Conservation (phyloP, 2,797 vertebrate species). For the Podarcis siculus region DNA sequence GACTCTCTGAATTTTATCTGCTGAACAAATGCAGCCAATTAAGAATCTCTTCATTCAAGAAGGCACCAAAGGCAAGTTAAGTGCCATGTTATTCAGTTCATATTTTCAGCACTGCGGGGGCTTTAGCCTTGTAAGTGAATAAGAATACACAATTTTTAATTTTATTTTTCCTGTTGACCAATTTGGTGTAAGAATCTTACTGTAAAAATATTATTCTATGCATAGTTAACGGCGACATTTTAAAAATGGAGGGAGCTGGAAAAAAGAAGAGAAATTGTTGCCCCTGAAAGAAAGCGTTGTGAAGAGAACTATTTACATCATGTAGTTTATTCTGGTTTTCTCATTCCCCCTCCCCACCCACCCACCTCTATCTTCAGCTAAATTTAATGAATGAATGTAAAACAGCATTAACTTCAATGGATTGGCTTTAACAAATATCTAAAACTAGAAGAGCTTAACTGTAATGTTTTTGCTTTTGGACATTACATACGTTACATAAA, state of each 20-base stretch:
- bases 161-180: neutral
- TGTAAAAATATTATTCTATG: neutral
- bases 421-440: neutral
- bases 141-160: neutral
- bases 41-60: constrained; percentile 11
- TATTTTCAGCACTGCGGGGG: neutral
- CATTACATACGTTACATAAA: too few relatives aligned
- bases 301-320: neutral
- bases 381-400: neutral
- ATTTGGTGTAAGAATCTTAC: neutral
- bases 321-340: neutral
- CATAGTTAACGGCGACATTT: neutral
- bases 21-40: constrained; percentile 24
- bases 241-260: neutral
- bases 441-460: neutral
- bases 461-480: neutral
- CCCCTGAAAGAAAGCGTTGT: neutral
- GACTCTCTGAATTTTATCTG: neutral
- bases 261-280: neutral
- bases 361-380: neutral
- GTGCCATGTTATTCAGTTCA: neutral
- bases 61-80: neutral
- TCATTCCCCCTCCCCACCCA: too few relatives aligned
- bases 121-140: neutral
- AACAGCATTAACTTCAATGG: neutral